A percentile compares a stretch with the other conserved stretches of the same genome.
phyloP scores from a whole-genome alignment of 2,888 invertebrate genomes.

The Biston stratarius region DNA sequence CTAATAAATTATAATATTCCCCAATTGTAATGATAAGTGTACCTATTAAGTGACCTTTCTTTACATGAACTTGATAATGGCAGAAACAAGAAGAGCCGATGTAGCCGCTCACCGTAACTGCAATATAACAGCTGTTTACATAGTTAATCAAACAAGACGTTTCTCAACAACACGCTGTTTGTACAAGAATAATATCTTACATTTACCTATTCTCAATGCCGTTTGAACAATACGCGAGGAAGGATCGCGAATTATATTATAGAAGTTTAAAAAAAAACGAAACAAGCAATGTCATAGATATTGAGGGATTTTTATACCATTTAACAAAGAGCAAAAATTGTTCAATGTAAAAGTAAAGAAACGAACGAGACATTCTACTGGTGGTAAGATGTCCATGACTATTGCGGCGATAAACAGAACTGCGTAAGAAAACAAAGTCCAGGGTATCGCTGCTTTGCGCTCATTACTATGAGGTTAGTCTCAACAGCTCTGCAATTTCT shows the following conservation, averaged over 20 bases:
- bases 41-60: neutral
- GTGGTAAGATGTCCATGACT: too few species aligned
- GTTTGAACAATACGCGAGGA: constrained; percentile 24
- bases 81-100: constrained; percentile 23
- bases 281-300: neutral
- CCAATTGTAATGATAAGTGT: too few species aligned
- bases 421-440: too few species aligned
- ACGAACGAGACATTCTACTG: too few species aligned
- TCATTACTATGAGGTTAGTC: too few species aligned
- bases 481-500: too few species aligned
- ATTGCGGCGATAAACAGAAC: too few species aligned
- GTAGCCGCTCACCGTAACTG: constrained; percentile 10
- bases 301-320: too few species aligned
- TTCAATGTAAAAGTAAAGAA: too few species aligned
- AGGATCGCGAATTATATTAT: constrained; percentile 13
- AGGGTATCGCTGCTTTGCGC: too few species aligned
- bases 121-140: constrained; percentile 41
- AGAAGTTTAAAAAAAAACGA: neutral
- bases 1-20: too few species aligned
- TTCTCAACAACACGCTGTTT: constrained; percentile 48
- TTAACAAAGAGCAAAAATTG: too few species aligned
- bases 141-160: constrained; percentile 57
- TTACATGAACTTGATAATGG: constrained; percentile 30
- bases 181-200: constrained; percentile 26
- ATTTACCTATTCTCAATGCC: constrained; percentile 35